Evolutionary conservation across 2,113 vertebrate species (phyloP), one percentile per base, ranked within the genome.

Genomic region (Neoarius graeffei): DNA sequence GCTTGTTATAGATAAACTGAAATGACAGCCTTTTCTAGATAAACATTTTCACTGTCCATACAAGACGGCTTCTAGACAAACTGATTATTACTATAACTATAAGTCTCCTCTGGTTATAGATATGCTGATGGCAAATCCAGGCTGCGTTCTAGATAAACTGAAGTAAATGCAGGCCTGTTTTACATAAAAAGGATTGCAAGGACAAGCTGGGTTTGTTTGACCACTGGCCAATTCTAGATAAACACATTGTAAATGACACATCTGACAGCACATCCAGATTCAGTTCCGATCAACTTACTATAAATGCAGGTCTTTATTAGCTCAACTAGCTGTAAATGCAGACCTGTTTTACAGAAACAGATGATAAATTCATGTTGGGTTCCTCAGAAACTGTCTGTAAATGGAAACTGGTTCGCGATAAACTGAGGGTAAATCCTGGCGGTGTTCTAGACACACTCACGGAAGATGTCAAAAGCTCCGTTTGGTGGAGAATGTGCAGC

Each of bases 401-500:
- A 74, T 57, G 54, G 27, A 42, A n/a, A 69, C 52, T 13, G 35
- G 48, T 64, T 48, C 54, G 42, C 14, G 17, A 42, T 48, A 74
- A 85, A 42, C 54, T 25, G 56, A 57, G 17, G 9, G 11, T 71
- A 74, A 85, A 85, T 74, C n/a, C 84, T 67, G 56, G 56, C 56
- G 3, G 82, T 69, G 62, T 67, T 67, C 23, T 66, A 66, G 25
- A 86, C 48, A 54, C 42, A 10, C 5, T 81, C 10, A 50, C 20
- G 42, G 76, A 35, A 67, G 76, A 27, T 84, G 87, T 77, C 35
- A 52, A 13, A 54, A 50, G 42, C 59, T 20, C 20, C 7, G 54
- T 74, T 48, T 60, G 57, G 85, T 59, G 59, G 84, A 81, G 35
- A 73, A 69, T 64, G n/a, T 60, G 83, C 83, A 81, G 81, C 67